Base-by-base conservation (phyloP, 2,888 invertebrate species). In the Tetanocera ferruginea region DNA sequence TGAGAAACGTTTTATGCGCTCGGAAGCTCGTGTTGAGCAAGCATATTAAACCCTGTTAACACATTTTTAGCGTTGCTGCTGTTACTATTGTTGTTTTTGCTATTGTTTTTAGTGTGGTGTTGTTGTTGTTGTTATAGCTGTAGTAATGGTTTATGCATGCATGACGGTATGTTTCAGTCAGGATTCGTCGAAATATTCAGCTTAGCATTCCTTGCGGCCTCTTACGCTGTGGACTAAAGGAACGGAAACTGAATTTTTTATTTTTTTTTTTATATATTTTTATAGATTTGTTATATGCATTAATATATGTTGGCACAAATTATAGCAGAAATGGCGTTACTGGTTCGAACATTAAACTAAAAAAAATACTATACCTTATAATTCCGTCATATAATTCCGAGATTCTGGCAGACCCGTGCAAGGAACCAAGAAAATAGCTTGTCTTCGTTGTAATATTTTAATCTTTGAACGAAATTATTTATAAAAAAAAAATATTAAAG, bases 1-100 rank as follows among this genome's bases (percentile, higher is more conserved):
- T 81, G 82, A 82, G 82, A 82, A 82, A 80, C 82, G 81, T 81
- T 82, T 81, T 82, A 82, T 67, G 75, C 34, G 67, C 66, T 55
- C 57, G 55, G 73, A 3, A 37, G 62, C 75, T 23, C 55, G 25
- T 55, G 66, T 67, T 55, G 62, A 55, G 67, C 66, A 34, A 67
- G 66, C 55, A 75, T 67, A 75, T 75, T 75, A 67, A 67, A 75
- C 67, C 52, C 66, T 75, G 75, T 75, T 75, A 75, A 75, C 75
- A 75, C 75, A 75, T 75, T 75, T 75, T 75, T 75, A 66, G 75
- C 75, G 66, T 37, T 75, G 52, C 37, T 23, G n/a, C 34, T 66
- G 43, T 17, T 37, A 19, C 31, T 60, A 25, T 66, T 17, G 66
- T 28, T 34, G 66, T 49, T 60, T 17, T n/a, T 28, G 67, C 25